A percentile compares a stretch with the other conserved stretches of the same genome.
Evolutionary conservation across 2,888 invertebrate genomes (phyloP).

Genomic region (Resseliella maxima): DNA sequence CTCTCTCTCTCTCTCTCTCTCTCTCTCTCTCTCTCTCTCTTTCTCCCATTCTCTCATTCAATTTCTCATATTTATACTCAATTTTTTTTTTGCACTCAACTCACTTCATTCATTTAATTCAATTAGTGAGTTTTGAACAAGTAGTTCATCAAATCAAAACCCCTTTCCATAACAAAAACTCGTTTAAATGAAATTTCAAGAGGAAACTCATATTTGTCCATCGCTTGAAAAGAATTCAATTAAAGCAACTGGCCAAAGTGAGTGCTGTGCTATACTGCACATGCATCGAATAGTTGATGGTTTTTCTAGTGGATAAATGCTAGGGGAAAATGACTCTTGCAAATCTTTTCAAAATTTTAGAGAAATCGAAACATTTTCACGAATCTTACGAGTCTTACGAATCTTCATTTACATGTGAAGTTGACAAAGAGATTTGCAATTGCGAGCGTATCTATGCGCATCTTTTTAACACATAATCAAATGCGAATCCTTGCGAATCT

Average conservation of each 20-base stretch:
- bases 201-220: not conserved
- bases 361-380: too few species aligned
- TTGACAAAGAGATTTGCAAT: not conserved
- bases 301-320: too few species aligned
- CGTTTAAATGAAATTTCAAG: not conserved
- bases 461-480: too few species aligned
- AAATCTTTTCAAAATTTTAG: too few species aligned
- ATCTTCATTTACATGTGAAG: too few species aligned
- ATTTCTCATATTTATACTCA: too few species aligned
- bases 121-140: not conserved
- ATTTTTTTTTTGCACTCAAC: not conserved
- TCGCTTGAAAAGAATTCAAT: not conserved
- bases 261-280: too few species aligned
- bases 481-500: too few species aligned
- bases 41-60: not conserved
- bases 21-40: not conserved
- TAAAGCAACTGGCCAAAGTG: not conserved
- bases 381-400: too few species aligned
- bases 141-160: conserved; percentile 38
- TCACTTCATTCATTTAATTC: conserved; percentile 15
- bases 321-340: too few species aligned
- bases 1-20: not conserved
- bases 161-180: not conserved
- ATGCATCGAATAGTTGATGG: not conserved
- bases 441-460: too few species aligned